Base-by-base conservation (phyloP, 2,888 invertebrate genomes). In the Tyria jacobaeae region DNA sequence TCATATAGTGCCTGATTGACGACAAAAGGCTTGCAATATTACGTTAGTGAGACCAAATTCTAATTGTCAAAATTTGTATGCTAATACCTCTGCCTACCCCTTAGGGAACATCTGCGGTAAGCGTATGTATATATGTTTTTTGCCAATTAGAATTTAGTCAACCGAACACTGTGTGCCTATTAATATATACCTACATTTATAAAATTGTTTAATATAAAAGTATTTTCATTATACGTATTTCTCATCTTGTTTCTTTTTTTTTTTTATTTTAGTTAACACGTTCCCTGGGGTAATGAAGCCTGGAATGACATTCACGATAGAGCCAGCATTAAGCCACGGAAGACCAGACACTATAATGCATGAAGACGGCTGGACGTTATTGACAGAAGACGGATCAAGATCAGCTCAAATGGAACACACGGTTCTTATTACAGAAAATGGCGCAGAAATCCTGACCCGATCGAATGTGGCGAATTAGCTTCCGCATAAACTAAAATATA, bases 291-390 rank as follows among this genome's bases (percentile, higher is more conserved):
- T 87, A 54, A 98, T 99, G 98, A 84, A 94, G 74, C 89, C 96
- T 3, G 98, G 98, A n/a, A 98, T 98, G 97, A 97, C 97, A 0
- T 99, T 99, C 82, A 99, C 99, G 0, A 97, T 99, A 78, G 99
- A 99, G 83, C 99, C 99, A 12, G 96, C 97, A 10, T 82, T 99
- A 17, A 96, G 96, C 1, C 96, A 97, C 74, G 98, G 98, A 0
- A 90, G 89, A 0, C 94, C 94, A 48, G 92, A 96, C 60, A 94
- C 97, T 2, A 94, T 95, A 27, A 94, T 97, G 64, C 94, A 97
- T 17, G 96, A 97, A 57, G 99, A 99, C 86, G 96, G 97, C 0
- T 99, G 99, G 99, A 99, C 99, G 0, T 97, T 97, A 0, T 94
- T 97, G 0, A 98, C 98, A 0, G 88, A 94, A 25, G 99, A 99